Percentiles rank a stretch among this genome's conserved stretches.
phyloP scores from a whole-genome alignment of 2,797 vertebrate genomes.

The Meriones psammophilus region DNA sequence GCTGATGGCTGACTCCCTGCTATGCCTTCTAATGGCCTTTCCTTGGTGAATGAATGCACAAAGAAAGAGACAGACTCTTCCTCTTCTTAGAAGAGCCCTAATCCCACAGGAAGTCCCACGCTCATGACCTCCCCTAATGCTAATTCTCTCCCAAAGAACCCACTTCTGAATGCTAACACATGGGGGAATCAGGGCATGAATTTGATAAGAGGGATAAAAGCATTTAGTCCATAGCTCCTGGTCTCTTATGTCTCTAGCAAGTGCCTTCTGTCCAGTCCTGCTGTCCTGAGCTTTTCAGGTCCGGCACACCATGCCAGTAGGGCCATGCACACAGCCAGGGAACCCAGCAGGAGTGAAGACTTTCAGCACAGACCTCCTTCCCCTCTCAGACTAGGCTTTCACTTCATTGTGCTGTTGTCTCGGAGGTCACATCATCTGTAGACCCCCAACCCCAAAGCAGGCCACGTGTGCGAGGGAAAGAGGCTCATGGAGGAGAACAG shows the following conservation, averaged over 20 bases:
- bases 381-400: neutral
- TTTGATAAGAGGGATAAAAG: neutral
- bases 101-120: neutral
- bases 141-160: neutral
- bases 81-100: neutral
- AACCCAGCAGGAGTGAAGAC: neutral
- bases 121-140: neutral
- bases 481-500: neutral
- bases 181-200: neutral
- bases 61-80: neutral
- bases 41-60: neutral
- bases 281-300: neutral
- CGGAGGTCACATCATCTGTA: neutral
- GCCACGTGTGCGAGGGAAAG: neutral
- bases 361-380: neutral
- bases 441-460: neutral
- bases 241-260: neutral
- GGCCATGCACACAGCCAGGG: neutral
- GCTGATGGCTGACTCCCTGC: neutral
- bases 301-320: neutral
- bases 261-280: neutral
- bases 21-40: neutral
- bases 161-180: neutral
- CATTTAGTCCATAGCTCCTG: neutral
- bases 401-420: conserved; percentile 28